Percentiles rank a stretch among this genome's conserved stretches.
phyloP scores from a whole-genome alignment of 2,113 vertebrate species.

The Leptobrachium ailaonicum region DNA sequence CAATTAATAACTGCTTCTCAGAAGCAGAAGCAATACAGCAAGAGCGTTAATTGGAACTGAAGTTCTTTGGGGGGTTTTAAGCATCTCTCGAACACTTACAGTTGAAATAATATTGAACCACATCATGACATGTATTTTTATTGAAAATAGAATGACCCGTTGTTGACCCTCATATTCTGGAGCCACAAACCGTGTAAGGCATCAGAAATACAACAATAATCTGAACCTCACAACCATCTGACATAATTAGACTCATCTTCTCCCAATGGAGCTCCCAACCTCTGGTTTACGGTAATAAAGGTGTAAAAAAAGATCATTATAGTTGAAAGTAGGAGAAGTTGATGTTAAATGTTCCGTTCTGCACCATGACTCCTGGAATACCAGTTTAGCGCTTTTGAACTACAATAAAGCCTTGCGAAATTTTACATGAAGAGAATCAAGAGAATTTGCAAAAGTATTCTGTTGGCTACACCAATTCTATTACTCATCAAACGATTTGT shows the following conservation, averaged over 20 bases:
- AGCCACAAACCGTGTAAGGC: slow-evolving; percentile 15
- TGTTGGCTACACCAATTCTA: background rate
- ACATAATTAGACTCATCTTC: slow-evolving; percentile 25
- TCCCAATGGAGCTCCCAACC: slow-evolving; percentile 16
- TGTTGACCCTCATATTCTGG: background rate
- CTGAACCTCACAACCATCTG: slow-evolving; percentile 18
- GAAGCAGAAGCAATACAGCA: too few relatives aligned
- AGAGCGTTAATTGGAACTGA: too few relatives aligned
- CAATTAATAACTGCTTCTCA: too few relatives aligned
- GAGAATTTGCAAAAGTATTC: background rate
- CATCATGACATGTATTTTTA: too few relatives aligned
- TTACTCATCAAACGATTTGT: too few relatives aligned
- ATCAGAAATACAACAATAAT: slow-evolving; percentile 19
- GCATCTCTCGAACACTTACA: too few relatives aligned
- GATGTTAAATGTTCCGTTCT: background rate
- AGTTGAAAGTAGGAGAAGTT: slow-evolving; percentile 18
- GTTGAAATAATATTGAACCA: too few relatives aligned
- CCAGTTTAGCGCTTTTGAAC: background rate
- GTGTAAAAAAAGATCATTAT: slow-evolving; percentile 29
- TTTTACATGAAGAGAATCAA: background rate
- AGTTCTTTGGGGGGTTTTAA: too few relatives aligned
- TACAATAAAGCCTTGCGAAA: background rate
- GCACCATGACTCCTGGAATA: background rate
- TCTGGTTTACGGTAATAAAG: slow-evolving; percentile 31
- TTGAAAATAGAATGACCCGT: too few relatives aligned